These are phyloP conservation scores for Eupithecia insigniata DNA, from an alignment of 2,888 invertebrate genomes.

Conservation along the genomic window DNA sequence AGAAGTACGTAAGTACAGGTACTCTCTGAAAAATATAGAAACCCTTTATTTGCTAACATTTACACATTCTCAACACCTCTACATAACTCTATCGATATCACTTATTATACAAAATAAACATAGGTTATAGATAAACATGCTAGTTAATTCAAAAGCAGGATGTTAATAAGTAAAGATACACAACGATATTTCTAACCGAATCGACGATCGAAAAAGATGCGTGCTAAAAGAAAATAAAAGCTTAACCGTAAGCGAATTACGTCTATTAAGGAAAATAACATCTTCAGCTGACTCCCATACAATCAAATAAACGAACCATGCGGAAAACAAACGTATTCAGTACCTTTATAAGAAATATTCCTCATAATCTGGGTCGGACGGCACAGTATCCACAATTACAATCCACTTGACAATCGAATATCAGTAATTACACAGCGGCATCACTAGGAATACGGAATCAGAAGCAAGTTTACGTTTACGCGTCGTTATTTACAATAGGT, in stretches of 20 bases:
- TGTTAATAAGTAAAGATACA: not conserved
- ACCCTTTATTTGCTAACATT: not conserved
- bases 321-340: conserved; percentile 38
- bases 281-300: conserved; percentile 30
- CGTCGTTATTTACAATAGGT: conserved; percentile 51
- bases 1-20: not conserved
- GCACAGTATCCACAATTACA: conserved; percentile 59
- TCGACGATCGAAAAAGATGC: not conserved
- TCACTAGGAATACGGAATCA: conserved; percentile 58
- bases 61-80: not conserved
- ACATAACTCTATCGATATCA: not conserved
- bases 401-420: conserved; percentile 64
- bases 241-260: conserved; percentile 30
- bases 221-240: conserved; percentile 16
- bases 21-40: not conserved
- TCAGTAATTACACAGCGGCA: conserved; percentile 62
- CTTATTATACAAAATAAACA: not conserved
- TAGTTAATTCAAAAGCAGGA: not conserved
- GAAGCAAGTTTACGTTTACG: conserved; percentile 54
- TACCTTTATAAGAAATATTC: conserved; percentile 52
- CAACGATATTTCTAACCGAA: not conserved
- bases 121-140: no score
- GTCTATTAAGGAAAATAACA: conserved; percentile 23
- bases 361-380: conserved; percentile 47
- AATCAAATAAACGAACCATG: conserved; percentile 34